These are phyloP conservation scores for Dryas iulia DNA, from an alignment of 1,140 invertebrate species.

Conservation along the genomic window DNA sequence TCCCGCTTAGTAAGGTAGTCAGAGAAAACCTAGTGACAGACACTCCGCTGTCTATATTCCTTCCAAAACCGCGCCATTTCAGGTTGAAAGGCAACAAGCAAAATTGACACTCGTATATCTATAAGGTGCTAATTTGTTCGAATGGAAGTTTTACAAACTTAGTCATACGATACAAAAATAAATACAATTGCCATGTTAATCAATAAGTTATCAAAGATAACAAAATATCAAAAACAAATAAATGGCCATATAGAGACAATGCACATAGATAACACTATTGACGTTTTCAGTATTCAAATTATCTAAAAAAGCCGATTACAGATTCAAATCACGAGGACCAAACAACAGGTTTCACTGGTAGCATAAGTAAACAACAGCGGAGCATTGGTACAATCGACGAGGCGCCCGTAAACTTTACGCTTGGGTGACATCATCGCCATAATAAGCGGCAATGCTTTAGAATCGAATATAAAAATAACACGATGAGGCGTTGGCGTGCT, in stretches of 20 bases:
- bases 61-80: too few species aligned
- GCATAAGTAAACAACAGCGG: constrained; percentile 41
- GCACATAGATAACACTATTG: background rate
- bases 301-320: constrained; percentile 1
- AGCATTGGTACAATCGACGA: constrained; percentile 26
- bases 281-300: background rate
- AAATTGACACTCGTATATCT: too few species aligned
- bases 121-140: background rate
- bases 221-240: constrained; percentile 8
- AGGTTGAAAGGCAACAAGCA: too few species aligned
- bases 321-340: constrained; percentile 31
- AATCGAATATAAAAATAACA: constrained; percentile 39
- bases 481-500: constrained; percentile 29
- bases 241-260: constrained; percentile 29
- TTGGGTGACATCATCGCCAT: constrained; percentile 55
- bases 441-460: constrained; percentile 40
- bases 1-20: too few species aligned
- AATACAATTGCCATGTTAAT: constrained; percentile 2
- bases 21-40: too few species aligned
- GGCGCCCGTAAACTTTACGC: constrained; percentile 30
- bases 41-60: too few species aligned
- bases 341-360: constrained; percentile 38
- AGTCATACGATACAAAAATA: constrained; percentile 9
- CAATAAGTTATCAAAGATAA: constrained; percentile 14
- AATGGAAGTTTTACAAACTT: background rate